These are phyloP conservation scores for Pyrocephalus nanus DNA, from an alignment of 2,797 vertebrate species.

Conservation along the genomic window DNA sequence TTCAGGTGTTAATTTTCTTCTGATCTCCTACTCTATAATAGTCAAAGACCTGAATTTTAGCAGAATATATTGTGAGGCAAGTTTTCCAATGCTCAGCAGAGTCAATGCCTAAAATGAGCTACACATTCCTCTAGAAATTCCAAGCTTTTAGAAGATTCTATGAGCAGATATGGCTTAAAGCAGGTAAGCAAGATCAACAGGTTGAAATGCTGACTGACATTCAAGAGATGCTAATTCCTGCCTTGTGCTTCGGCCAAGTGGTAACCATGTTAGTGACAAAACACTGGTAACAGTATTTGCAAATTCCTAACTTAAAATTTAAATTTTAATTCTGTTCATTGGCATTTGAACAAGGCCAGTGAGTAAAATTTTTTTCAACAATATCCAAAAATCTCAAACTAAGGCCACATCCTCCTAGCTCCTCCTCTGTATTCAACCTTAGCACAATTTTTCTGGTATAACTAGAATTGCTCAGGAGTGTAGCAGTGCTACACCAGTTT, in stretches of 20 bases:
- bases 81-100: background rate
- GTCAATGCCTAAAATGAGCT: background rate
- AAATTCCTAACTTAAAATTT: background rate
- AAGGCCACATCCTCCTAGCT: background rate
- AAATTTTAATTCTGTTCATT: background rate
- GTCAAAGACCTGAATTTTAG: background rate
- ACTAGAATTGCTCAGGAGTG: background rate
- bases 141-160: background rate
- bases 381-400: background rate
- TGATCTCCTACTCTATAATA: background rate
- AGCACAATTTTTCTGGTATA: background rate
- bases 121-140: background rate
- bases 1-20: background rate
- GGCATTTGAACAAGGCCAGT: background rate
- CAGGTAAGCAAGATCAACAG: background rate
- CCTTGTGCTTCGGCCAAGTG: background rate
- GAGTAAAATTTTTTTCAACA: background rate
- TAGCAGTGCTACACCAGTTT: background rate
- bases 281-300: rapidly evolving
- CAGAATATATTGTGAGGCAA: background rate
- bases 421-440: background rate
- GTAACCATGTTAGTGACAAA: background rate
- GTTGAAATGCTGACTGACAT: background rate
- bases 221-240: background rate
- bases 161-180: background rate